Percentiles rank a stretch among this genome's conserved stretches.
Conservation (phyloP, 2,888 invertebrate species). For the Pandemis heparana region DNA sequence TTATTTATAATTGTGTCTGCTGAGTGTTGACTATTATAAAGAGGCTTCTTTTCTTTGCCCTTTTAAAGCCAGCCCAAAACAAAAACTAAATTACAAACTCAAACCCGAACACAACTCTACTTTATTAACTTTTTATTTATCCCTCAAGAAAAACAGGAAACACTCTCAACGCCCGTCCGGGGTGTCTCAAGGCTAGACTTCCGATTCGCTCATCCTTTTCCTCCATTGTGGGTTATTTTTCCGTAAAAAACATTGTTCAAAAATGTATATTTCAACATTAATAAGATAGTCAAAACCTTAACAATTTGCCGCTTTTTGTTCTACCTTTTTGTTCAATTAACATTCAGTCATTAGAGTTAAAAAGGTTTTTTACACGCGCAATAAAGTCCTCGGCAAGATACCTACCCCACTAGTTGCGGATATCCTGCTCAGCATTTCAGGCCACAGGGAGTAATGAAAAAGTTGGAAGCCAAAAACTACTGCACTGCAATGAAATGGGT, state of each 20-base stretch:
- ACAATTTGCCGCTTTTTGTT: slow-evolving; percentile 11
- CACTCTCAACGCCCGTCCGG: slow-evolving; percentile 10
- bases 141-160: slow-evolving; percentile 34
- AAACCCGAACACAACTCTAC: neutral
- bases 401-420: slow-evolving; percentile 26
- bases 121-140: slow-evolving; percentile 21
- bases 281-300: neutral
- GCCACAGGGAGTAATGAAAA: slow-evolving; percentile 37
- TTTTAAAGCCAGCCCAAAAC: too few relatives aligned
- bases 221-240: slow-evolving; percentile 9
- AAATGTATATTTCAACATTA: neutral
- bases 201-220: slow-evolving; percentile 9
- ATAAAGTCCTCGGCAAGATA: slow-evolving; percentile 27
- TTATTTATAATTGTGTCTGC: too few relatives aligned
- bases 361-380: slow-evolving; percentile 30
- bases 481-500: slow-evolving; percentile 25
- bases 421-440: slow-evolving; percentile 23
- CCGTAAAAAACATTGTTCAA: neutral
- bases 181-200: slow-evolving; percentile 10
- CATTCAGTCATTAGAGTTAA: slow-evolving; percentile 33
- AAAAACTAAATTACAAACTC: neutral
- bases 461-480: slow-evolving; percentile 39
- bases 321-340: neutral
- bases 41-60: too few relatives aligned
- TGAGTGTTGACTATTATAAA: too few relatives aligned